phyloP scores from a whole-genome alignment of 2,797 vertebrate species.

The Scleropages formosus region DNA sequence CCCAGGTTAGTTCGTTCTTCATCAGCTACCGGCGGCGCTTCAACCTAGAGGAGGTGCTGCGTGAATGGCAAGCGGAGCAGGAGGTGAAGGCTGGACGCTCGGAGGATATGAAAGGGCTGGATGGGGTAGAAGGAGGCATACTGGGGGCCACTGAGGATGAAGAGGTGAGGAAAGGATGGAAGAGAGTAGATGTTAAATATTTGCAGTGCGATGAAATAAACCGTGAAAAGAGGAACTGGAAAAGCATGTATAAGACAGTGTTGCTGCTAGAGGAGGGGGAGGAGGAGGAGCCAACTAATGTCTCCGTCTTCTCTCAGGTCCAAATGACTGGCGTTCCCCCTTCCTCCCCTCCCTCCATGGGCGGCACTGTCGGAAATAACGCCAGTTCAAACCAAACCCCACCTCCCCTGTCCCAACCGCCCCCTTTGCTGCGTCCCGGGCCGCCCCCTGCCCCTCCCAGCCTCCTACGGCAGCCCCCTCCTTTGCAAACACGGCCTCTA shows the following conservation, averaged over 20 bases:
- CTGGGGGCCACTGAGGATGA: constrained; percentile 34
- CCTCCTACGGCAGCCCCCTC: constrained; percentile 71
- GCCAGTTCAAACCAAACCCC: constrained; percentile 49
- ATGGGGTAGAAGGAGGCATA: constrained; percentile 57
- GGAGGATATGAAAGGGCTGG: constrained; percentile 57
- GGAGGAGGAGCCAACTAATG: not conserved
- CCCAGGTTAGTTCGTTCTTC: constrained; percentile 87
- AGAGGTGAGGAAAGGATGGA: constrained; percentile 48
- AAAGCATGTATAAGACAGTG: not conserved
- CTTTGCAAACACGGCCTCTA: constrained; percentile 76
- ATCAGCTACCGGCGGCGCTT: constrained; percentile 86
- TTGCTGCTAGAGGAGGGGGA: not conserved
- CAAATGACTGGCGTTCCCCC: constrained; percentile 73
- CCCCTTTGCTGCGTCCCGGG: constrained; percentile 73
- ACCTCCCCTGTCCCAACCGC: constrained; percentile 67
- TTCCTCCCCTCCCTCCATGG: constrained; percentile 47
- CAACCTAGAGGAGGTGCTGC: constrained; percentile 86
- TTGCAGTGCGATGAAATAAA: not conserved
- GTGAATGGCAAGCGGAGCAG: constrained; percentile 89
- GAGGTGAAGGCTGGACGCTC: constrained; percentile 62
- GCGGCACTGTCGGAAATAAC: constrained; percentile 32
- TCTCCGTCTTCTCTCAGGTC: constrained; percentile 55
- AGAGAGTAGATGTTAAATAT: constrained; percentile 58
- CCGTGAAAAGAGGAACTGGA: not conserved
- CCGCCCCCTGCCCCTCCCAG: constrained; percentile 69